Base-by-base conservation (phyloP, 2,797 vertebrate genomes). In the Onychomys arenicola region DNA sequence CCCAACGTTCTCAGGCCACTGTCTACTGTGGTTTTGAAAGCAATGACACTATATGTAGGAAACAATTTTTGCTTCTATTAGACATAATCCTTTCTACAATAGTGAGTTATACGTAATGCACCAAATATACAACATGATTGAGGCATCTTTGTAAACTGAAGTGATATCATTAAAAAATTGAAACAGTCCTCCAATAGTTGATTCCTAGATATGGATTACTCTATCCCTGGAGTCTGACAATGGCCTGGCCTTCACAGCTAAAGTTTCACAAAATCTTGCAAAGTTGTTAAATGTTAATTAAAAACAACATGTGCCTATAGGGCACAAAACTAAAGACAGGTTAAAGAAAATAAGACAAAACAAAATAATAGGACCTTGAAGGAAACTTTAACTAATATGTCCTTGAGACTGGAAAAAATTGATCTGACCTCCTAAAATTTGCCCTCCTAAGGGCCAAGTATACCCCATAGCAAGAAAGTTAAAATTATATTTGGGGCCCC, bases 61-160 rank as follows among this genome's bases (percentile, higher is more conserved):
- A 69, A 29, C 49, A 34, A 52, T 80, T 55, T 95, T 90, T 96
- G 96, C 7, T 97, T 82, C 83, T 63, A 88, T 84, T 80, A 94
- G 25, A 96, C 89, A 67, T 78, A 92, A 92, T 96, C 17, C 96
- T 59, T 98, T 92, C 52, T n/a, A 59, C 21, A 96, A 81, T 88
- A 90, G 92, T 40, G 65, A 96, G 80, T 95, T 89, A 90, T 13
- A 90, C 91, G 5, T 97, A 95, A 93, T 93, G 55, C 96, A 92
- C 96, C 82, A 97, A 97, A 97, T 94, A 85, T 55, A 90, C 61
- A 96, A 90, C n/a, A 84, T 7, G 80, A 94, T 57, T 34, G 57
- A 97, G 73, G 86, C 55, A 97, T 95, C 57, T 93, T 90, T 91
- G 97, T 97, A 96, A 93, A 95, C 25, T 77, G 73, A 37, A 2